Percentiles rank a stretch among this genome's conserved stretches.
Evolutionary conservation across 1,140 invertebrate genomes (phyloP).

Genomic region (Lysiphlebus fabarum): DNA sequence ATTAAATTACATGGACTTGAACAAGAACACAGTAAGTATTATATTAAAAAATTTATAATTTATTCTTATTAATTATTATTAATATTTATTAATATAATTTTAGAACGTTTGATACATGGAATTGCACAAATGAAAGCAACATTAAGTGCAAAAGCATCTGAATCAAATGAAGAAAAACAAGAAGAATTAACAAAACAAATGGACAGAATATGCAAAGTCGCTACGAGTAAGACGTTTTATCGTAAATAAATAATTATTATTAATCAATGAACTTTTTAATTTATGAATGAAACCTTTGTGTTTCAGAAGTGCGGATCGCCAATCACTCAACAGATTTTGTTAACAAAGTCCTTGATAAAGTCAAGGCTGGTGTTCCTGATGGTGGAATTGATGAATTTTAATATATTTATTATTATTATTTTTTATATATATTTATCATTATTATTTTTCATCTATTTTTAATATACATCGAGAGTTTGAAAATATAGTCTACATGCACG

Average conservation of each 20-base stretch:
- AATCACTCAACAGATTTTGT: slow-evolving; percentile 83
- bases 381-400: slow-evolving; percentile 67
- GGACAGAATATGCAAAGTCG: slow-evolving; percentile 63
- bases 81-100: slow-evolving; percentile 36
- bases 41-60: too few species aligned
- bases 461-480: too few species aligned
- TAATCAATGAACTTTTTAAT: slow-evolving; percentile 3
- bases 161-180: slow-evolving; percentile 56
- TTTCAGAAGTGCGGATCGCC: slow-evolving; percentile 74
- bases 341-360: slow-evolving; percentile 77
- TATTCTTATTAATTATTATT: slow-evolving; percentile 13
- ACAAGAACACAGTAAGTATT: slow-evolving; percentile 75
- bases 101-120: slow-evolving; percentile 66
- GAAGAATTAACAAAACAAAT: slow-evolving; percentile 65
- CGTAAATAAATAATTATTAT: slow-evolving; percentile 2
- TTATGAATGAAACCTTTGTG: slow-evolving; percentile 26
- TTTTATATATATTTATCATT: background rate
- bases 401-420: slow-evolving; percentile 25
- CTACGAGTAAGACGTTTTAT: slow-evolving; percentile 60
- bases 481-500: too few species aligned
- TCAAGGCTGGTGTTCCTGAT: slow-evolving; percentile 63
- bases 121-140: slow-evolving; percentile 67
- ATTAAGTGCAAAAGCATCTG: slow-evolving; percentile 61
- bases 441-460: too few species aligned
- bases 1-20: slow-evolving; percentile 91